A percentile compares a stretch with the other conserved stretches of the same genome.
These are phyloP conservation scores for Ceryle rudis DNA, from an alignment of 2,797 vertebrate genomes.

Conservation along the genomic window DNA sequence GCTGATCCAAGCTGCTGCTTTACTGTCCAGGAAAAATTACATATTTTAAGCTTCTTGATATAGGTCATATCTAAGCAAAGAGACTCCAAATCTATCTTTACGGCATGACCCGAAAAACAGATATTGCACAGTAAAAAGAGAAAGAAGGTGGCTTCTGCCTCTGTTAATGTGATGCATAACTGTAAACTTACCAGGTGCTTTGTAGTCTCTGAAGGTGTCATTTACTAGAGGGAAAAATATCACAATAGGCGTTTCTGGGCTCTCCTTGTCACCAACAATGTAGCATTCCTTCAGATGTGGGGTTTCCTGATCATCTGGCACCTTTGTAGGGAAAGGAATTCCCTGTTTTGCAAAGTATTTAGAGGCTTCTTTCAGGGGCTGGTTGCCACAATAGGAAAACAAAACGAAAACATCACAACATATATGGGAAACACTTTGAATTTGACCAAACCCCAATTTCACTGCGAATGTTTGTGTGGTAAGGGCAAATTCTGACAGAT, in stretches of 20 bases:
- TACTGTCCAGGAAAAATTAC: neutral
- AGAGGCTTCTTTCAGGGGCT: slow-evolving; percentile 83
- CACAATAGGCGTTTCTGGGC: slow-evolving; percentile 81
- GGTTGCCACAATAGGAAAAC: neutral
- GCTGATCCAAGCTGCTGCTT: neutral
- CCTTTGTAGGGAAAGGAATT: slow-evolving; percentile 83
- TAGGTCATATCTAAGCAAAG: neutral
- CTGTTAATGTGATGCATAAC: neutral
- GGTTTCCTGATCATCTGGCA: slow-evolving; percentile 74
- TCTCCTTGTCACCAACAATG: slow-evolving; percentile 78
- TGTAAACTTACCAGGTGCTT: slow-evolving; percentile 83
- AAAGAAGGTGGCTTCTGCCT: neutral
- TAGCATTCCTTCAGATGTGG: slow-evolving; percentile 84
- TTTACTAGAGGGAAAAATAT: slow-evolving; percentile 86
- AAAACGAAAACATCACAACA: slow-evolving; percentile 4
- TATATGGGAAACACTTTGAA: neutral
- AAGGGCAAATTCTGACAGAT: neutral
- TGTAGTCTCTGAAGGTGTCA: slow-evolving; percentile 84
- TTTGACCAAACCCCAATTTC: neutral
- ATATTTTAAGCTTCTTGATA: neutral
- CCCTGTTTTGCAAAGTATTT: slow-evolving; percentile 81
- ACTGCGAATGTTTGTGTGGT: neutral
- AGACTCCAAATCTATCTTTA: neutral
- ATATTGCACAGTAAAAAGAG: neutral
- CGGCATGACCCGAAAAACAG: neutral